Evolutionary conservation across 1,140 invertebrate species (phyloP).

Genomic region (Trissolcus basalis): DNA sequence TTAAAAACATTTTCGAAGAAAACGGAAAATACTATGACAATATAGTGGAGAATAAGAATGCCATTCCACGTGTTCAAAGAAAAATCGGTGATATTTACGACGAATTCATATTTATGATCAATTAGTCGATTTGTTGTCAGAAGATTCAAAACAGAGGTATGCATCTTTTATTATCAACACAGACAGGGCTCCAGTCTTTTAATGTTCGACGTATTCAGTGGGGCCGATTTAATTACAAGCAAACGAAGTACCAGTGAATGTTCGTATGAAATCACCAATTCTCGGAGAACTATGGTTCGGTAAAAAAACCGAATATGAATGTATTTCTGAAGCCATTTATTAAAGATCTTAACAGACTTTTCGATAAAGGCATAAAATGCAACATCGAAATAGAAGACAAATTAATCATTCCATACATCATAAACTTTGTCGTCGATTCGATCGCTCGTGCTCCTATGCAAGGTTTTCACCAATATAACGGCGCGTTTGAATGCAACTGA

Average conservation of each 20-base stretch:
- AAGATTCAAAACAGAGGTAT: neutral
- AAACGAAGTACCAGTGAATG: constrained; percentile 9
- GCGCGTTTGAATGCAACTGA: constrained; percentile 11
- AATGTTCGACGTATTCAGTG: neutral
- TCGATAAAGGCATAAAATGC: constrained; percentile 1
- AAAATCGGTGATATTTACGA: constrained; percentile 9
- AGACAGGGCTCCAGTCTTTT: constrained; percentile 3
- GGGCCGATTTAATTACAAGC: constrained; percentile 6
- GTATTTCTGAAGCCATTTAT: constrained; percentile 15
- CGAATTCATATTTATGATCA: neutral
- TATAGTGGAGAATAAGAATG: no score
- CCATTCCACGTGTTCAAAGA: no score
- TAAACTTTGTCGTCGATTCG: constrained; percentile 8
- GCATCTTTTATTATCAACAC: constrained; percentile 8
- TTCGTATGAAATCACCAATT: constrained; percentile 3
- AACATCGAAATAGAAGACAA: neutral
- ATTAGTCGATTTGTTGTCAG: neutral
- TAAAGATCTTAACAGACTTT: neutral
- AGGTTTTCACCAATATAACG: constrained; percentile 12
- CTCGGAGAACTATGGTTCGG: constrained; percentile 15
- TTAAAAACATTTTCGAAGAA: no score
- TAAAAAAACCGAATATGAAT: constrained; percentile 10
- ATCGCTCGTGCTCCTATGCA: constrained; percentile 9
- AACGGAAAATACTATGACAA: no score
- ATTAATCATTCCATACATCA: neutral